These are phyloP conservation scores for Pagetopsis macropterus DNA, from an alignment of 2,797 vertebrate species.

Conservation along the genomic window DNA sequence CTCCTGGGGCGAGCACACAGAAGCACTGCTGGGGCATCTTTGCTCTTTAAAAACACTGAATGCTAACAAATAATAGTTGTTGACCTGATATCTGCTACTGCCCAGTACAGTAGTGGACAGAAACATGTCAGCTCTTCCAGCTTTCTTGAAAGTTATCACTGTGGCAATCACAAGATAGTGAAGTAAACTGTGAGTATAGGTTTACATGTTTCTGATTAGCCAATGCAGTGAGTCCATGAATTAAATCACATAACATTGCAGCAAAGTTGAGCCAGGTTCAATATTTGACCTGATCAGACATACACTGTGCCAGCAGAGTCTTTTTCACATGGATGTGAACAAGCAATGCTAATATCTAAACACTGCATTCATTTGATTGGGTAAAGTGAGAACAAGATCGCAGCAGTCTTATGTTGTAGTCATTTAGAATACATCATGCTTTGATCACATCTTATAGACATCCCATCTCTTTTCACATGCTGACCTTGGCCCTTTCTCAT, in stretches of 20 bases:
- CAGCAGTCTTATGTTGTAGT: not conserved
- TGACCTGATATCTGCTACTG: not conserved
- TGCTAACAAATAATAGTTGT: not conserved
- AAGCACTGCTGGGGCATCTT: not conserved
- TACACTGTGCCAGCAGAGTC: not conserved
- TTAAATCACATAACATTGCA: not conserved
- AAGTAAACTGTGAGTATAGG: not conserved
- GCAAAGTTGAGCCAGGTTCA: no score
- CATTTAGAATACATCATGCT: not conserved
- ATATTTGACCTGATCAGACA: not conserved
- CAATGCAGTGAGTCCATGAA: not conserved
- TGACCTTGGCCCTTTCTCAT: not conserved
- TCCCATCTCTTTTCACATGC: not conserved
- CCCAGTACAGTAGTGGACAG: constrained; percentile 1
- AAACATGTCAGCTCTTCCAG: not conserved
- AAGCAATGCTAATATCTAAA: not conserved
- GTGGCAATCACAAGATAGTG: not conserved
- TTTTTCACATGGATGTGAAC: not conserved
- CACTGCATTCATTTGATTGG: not conserved
- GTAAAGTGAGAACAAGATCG: not conserved
- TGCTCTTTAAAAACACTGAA: not conserved
- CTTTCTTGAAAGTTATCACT: no score
- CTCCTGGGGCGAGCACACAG: constrained; percentile 16
- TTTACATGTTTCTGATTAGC: not conserved
- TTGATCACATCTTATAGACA: not conserved